Evolutionary conservation across 2,113 vertebrate species (phyloP).

Genomic region (Nestor notabilis): DNA sequence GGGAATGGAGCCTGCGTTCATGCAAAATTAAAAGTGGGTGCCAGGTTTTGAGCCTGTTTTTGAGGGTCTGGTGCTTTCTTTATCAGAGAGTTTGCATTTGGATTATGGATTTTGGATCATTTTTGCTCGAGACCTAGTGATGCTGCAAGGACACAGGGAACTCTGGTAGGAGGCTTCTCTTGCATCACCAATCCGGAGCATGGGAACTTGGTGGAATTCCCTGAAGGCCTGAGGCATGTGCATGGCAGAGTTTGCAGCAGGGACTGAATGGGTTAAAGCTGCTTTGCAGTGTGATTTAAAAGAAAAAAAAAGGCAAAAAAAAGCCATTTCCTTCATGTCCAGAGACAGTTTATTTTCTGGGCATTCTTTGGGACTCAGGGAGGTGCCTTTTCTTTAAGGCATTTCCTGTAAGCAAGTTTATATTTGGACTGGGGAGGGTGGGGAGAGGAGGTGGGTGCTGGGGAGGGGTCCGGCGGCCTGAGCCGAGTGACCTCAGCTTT

Average conservation of each 20-base stretch:
- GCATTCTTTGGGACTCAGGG: constrained; percentile 66
- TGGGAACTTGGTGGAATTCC: not conserved
- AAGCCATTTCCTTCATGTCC: constrained; percentile 66
- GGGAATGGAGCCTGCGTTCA: accelerated
- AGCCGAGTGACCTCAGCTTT: constrained; percentile 1
- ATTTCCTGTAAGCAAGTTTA: constrained; percentile 78
- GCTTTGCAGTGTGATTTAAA: not conserved
- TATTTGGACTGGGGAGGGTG: constrained; percentile 70
- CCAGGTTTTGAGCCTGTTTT: not conserved
- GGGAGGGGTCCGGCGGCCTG: not conserved
- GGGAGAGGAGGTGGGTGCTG: constrained; percentile 27
- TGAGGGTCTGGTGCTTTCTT: accelerated
- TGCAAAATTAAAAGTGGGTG: not conserved
- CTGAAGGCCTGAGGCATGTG: accelerated
- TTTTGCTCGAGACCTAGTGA: not conserved
- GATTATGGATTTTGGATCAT: not conserved
- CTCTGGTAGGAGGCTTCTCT: not conserved
- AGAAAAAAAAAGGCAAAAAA: not conserved
- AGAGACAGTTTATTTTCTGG: constrained; percentile 72
- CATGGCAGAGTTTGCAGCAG: not conserved
- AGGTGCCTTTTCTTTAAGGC: constrained; percentile 75
- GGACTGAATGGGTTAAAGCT: constrained; percentile 30
- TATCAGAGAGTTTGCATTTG: not conserved
- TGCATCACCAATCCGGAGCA: accelerated
- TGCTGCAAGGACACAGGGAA: not conserved